These are phyloP conservation scores for Gila orcuttii DNA, from an alignment of 2,113 vertebrate genomes.

Conservation along the genomic window DNA sequence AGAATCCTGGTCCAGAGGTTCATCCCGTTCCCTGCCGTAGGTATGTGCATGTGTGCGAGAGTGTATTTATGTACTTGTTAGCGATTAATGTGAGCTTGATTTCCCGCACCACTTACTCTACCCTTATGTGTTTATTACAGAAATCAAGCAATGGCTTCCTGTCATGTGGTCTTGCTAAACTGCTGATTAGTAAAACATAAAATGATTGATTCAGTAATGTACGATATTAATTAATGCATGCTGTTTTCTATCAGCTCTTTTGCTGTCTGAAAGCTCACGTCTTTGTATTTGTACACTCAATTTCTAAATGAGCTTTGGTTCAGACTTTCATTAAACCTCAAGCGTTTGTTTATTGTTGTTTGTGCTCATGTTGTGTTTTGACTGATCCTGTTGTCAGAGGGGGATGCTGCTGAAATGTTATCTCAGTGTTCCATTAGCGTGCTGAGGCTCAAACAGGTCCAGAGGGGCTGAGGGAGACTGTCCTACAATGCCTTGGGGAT, in stretches of 20 bases:
- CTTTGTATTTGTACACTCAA: constrained; percentile 46
- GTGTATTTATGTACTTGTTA: neutral
- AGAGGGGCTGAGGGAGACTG: constrained; percentile 66
- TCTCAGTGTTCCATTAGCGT: constrained; percentile 59
- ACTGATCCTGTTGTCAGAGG: constrained; percentile 48
- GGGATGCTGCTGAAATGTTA: constrained; percentile 53
- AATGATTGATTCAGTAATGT: constrained; percentile 31
- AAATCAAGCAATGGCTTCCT: neutral
- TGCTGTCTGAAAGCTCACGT: constrained; percentile 40
- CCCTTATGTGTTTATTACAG: neutral
- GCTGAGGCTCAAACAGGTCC: constrained; percentile 59
- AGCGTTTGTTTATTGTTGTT: constrained; percentile 58
- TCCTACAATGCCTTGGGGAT: constrained; percentile 72
- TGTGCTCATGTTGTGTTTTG: constrained; percentile 50
- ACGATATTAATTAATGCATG: constrained; percentile 53
- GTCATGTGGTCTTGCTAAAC: constrained; percentile 38
- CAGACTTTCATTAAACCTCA: constrained; percentile 34
- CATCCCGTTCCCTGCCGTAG: constrained; percentile 92
- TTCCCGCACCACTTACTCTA: neutral
- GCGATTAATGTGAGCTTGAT: neutral
- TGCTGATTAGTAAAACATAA: constrained; percentile 44
- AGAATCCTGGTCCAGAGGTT: constrained; percentile 90
- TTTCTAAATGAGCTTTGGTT: constrained; percentile 32
- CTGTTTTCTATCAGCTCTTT: constrained; percentile 38
- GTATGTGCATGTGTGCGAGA: constrained; percentile 69